Evolutionary conservation across 2,888 invertebrate species (phyloP).

Genomic region (Germaria angustata): DNA sequence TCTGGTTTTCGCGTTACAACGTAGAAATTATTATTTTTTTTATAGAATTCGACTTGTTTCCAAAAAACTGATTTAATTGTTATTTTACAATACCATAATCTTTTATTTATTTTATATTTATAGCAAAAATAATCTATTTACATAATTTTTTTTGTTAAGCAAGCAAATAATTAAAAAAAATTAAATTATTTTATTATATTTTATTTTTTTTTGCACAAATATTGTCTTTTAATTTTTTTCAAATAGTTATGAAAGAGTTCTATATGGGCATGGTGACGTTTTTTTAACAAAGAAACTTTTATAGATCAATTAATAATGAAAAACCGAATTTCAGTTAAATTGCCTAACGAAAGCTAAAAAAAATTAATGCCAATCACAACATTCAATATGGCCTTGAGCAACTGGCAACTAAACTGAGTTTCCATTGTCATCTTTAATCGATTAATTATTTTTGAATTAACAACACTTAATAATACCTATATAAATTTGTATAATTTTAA

Average conservation of each 20-base stretch:
- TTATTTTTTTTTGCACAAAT: constrained; percentile 70
- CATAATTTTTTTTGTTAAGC: constrained; percentile 42
- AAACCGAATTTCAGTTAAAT: no score
- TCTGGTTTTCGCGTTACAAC: constrained; percentile 13
- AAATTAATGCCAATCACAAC: no score
- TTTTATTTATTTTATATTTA: constrained; percentile 49
- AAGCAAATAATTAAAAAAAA: constrained; percentile 37
- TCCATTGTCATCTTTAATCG: no score
- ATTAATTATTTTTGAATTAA: no score
- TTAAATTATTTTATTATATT: no score
- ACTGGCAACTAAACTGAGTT: no score
- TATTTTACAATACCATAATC: constrained; percentile 36
- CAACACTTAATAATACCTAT: no score
- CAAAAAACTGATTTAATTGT: constrained; percentile 37
- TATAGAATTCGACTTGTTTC: not conserved
- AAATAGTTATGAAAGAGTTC: constrained; percentile 23
- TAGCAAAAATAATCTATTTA: constrained; percentile 66
- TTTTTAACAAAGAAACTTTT: no score
- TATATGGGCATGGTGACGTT: constrained; percentile 54
- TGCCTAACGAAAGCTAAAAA: no score
- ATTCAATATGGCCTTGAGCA: no score
- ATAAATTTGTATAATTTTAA: no score
- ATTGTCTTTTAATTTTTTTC: constrained; percentile 68
- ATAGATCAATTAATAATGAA: no score
- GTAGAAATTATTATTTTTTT: not conserved